Conservation (phyloP, 2,113 vertebrate species). For the Gadus macrocephalus region DNA sequence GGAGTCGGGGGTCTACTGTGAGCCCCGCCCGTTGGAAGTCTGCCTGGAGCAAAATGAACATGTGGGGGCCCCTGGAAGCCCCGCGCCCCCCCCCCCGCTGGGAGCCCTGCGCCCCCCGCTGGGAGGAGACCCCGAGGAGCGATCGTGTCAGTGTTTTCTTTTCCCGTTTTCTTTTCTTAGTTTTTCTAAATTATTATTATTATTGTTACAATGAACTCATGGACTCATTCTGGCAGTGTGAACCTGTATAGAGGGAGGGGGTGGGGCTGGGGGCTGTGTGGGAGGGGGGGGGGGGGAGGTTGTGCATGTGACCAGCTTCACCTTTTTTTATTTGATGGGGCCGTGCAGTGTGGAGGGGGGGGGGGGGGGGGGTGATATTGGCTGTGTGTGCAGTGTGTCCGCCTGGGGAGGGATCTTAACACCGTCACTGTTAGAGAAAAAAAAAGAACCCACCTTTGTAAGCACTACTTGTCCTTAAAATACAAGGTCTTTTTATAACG, state of each 20-base stretch:
- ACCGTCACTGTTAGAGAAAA: slow-evolving; percentile 70
- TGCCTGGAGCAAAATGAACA: too few species aligned
- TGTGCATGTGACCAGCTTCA: slow-evolving; percentile 84
- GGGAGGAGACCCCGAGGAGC: slow-evolving; percentile 43
- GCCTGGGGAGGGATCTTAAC: slow-evolving; percentile 63
- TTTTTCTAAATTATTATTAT: too few species aligned
- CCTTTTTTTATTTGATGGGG: slow-evolving; percentile 78
- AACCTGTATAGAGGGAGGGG: slow-evolving; percentile 50
- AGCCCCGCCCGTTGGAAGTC: too few species aligned
- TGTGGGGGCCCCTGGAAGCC: too few species aligned
- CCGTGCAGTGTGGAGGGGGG: slow-evolving; percentile 55
- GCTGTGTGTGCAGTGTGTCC: slow-evolving; percentile 73
- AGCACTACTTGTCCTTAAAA: slow-evolving; percentile 87
- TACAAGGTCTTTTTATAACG: slow-evolving; percentile 78
- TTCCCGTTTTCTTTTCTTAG: slow-evolving; percentile 37
- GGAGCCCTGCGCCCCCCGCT: slow-evolving; percentile 20
- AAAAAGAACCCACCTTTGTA: slow-evolving; percentile 79
- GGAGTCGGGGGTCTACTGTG: too few species aligned
- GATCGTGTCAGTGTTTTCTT: slow-evolving; percentile 56
- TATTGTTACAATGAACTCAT: slow-evolving; percentile 59
- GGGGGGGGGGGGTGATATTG: slow-evolving; percentile 69
- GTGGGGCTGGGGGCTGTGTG: too few species aligned
- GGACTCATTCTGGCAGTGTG: slow-evolving; percentile 64
- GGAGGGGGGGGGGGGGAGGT: slow-evolving; percentile 52
- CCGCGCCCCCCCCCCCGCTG: not conserved